Evolutionary conservation across 2,797 vertebrate species (phyloP), one percentile per base, ranked within the genome.

Genomic region (Alcedo quadribrachys): DNA sequence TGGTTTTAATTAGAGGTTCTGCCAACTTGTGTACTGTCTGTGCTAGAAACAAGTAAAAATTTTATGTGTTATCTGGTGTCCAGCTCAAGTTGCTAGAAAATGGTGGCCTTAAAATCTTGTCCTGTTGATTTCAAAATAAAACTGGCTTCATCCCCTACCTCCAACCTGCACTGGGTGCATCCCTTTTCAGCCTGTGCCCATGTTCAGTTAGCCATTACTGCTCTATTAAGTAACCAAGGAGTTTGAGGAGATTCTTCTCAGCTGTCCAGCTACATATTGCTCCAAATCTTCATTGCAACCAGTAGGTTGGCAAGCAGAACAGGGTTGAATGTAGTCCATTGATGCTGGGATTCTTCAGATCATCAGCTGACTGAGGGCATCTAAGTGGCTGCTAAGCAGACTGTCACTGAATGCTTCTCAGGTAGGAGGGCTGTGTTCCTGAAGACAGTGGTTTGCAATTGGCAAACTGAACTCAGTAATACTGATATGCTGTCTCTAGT

Each of bases 1-100:
- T 0, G 2, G 37, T 78, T 94, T 92, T 92, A 81, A 92, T 71
- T 57, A 95, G 81, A 87, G 63, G 46, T 95, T 97, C 66, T 97
- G 93, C 91, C 95, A 96, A 91, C 60, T 94, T 82, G 93, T 95
- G 87, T 96, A 94, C 46, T 96, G 80, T 96, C 79, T 93, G 37
- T 92, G 75, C 89, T 96, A 82, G 93, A 93, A 95, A 95, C 80
- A 83, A 97, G 76, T 97, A 97, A 97, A 97, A 77, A 94, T 83
- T 90, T 81, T 73, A 92, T 90, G 53, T 82, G 78, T 86, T 87
- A 67, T n/a, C 37, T 83, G 51, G 30, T 81, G 68, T 82, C 66
- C 85, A 81, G 28, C 62, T 89, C 3, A 9, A 80, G 8, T 42
- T 91, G 27, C 78, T 92, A 40, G 15, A 73, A 68, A 45, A 48